These are phyloP conservation scores for Amazona ochrocephala DNA, from an alignment of 2,797 vertebrate genomes.

Conservation along the genomic window DNA sequence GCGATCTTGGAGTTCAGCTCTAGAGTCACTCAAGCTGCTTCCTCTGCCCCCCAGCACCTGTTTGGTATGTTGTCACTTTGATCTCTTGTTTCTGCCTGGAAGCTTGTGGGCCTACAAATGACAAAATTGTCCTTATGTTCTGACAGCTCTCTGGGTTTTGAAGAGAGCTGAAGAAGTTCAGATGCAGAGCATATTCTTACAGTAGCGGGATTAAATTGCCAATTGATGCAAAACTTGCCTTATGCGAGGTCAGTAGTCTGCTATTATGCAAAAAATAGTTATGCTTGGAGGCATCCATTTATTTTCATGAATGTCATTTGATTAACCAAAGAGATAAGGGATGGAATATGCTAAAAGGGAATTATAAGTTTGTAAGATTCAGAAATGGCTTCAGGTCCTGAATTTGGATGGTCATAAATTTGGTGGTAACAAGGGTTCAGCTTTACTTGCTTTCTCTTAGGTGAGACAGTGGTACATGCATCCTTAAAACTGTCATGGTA, in stretches of 20 bases:
- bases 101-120: not conserved
- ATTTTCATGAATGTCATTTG: not conserved
- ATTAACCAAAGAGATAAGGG: not conserved
- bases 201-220: conserved; percentile 28
- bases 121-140: not conserved
- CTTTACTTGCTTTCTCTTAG: not conserved
- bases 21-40: not conserved
- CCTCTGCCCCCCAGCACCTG: not conserved
- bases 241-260: not conserved
- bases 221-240: not conserved
- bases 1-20: not conserved
- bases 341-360: not conserved
- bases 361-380: rapidly evolving
- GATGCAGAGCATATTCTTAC: not conserved
- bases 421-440: not conserved
- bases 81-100: not conserved
- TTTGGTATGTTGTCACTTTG: not conserved
- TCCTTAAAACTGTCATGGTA: not conserved
- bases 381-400: not conserved
- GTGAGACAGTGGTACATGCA: not conserved
- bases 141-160: not conserved
- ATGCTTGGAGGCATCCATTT: not conserved
- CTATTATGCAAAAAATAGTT: not conserved
- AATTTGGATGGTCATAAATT: not conserved
- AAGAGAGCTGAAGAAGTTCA: not conserved